These are phyloP conservation scores for Platorchestia sp. DNA, from an alignment of 1,140 invertebrate genomes.

Conservation along the genomic window DNA sequence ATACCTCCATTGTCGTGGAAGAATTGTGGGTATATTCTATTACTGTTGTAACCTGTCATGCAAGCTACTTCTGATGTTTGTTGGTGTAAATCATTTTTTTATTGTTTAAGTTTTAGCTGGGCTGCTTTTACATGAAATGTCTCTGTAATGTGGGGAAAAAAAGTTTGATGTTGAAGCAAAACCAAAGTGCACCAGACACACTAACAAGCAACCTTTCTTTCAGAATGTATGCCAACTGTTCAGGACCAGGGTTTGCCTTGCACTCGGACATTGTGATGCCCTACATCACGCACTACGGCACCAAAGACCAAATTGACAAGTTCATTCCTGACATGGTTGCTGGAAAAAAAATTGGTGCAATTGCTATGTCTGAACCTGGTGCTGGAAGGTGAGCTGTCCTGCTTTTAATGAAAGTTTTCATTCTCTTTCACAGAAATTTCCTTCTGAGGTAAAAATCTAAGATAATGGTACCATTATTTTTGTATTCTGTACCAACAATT, in stretches of 20 bases:
- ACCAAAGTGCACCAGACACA: no score
- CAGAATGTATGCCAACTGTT: conserved; percentile 72
- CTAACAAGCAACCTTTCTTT: conserved; percentile 57
- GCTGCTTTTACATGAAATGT: no score
- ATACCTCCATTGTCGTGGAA: conserved; percentile 72
- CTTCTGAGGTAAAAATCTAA: not conserved
- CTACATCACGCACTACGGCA: conserved; percentile 73
- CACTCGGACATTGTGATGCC: conserved; percentile 75
- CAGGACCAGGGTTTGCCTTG: conserved; percentile 72
- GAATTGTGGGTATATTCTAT: conserved; percentile 71
- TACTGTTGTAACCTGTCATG: no score
- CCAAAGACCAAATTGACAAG: conserved; percentile 72
- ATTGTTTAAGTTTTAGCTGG: no score
- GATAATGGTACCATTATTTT: no score
- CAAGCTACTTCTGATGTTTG: no score
- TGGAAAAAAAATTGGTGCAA: conserved; percentile 72
- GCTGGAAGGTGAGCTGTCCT: conserved; percentile 71
- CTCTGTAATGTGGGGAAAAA: no score
- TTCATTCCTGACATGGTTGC: conserved; percentile 72
- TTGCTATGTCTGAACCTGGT: conserved; percentile 74
- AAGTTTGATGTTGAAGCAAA: no score
- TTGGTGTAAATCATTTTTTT: no score
- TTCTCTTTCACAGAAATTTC: not conserved
- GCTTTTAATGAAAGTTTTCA: not conserved
- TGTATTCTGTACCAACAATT: no score